phyloP scores from a whole-genome alignment of 2,888 invertebrate genomes.

The Choristoneura rosaceana region DNA sequence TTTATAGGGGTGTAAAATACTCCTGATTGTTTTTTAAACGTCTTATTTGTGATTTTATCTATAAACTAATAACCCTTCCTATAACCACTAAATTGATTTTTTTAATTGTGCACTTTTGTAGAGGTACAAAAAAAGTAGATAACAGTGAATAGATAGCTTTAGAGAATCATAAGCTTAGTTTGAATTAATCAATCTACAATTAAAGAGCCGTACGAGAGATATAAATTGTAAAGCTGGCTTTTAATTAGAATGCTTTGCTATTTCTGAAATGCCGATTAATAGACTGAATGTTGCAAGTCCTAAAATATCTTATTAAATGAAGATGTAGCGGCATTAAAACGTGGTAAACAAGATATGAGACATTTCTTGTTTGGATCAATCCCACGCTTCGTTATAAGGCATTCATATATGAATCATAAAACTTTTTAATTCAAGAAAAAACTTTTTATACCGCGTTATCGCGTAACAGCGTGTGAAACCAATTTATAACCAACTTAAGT shows the following conservation, averaged over 20 bases:
- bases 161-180: not conserved
- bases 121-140: not conserved
- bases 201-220: not conserved
- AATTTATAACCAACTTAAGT: constrained; percentile 2
- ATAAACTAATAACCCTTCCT: too few species aligned
- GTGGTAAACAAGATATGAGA: not conserved
- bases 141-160: not conserved
- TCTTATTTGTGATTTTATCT: too few species aligned
- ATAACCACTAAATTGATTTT: too few species aligned
- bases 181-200: constrained; percentile 6
- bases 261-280: not conserved
- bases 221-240: not conserved
- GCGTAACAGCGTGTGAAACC: constrained; percentile 16
- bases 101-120: too few species aligned
- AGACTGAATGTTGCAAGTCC: not conserved
- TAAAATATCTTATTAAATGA: constrained; percentile 1
- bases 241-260: not conserved
- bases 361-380: not conserved
- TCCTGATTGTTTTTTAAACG: too few species aligned
- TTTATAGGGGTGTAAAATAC: too few species aligned
- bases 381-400: constrained; percentile 4
- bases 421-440: not conserved
- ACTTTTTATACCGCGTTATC: not conserved
- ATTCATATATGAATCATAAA: constrained; percentile 4
- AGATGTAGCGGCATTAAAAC: not conserved